Evolutionary conservation across 2,113 vertebrate genomes (phyloP), one percentile per base, ranked within the genome.

Genomic region (Coturnix japonica): DNA sequence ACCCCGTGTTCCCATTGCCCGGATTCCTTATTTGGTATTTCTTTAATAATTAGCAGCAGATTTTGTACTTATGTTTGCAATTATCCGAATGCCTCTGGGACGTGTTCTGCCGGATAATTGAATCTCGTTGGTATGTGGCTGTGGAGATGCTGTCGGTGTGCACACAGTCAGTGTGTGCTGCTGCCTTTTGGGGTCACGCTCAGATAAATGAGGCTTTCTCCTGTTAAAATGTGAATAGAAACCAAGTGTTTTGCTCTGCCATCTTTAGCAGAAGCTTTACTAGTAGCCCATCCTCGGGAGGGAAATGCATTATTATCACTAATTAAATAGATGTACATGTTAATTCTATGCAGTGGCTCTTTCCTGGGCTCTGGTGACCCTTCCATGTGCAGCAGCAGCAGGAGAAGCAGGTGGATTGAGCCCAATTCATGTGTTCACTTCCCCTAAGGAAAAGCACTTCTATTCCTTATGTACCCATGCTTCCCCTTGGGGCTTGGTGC

Each of bases 1-100:
- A n/a, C 54, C 54, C 31, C 54, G 11, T 11, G 6, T 31, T n/a
- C 54, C 54, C 30, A n/a, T 57, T 11, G 11, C 31, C 88, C 46
- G 22, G 43, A 21, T 73, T 93, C 94, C 60, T 83, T 83, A 76
- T 81, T 93, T 95, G 89, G 81, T 46, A 23, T 91, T 86, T 85
- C 87, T 74, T 94, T 96, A 91, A 87, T 93, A 90, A 93, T 94
- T 89, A 92, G 85, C 44, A 81, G 81, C 88, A 94, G 88, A 66
- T 87, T 93, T 91, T 79, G 70, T 86, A 91, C 91, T 92, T 82
- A 78, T 54, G 89, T 93, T 91, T 95, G 91, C 85, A 91, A 94
- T 95, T 92, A 91, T 89, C 89, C 41, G 30, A 78, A 53, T 89
- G 91, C 93, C 91, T 75, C 6, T 63, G 92, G 95, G 95, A 95